These are phyloP conservation scores for Onychomys leucogaster DNA, from an alignment of 2,797 vertebrate species.

Conservation along the genomic window DNA sequence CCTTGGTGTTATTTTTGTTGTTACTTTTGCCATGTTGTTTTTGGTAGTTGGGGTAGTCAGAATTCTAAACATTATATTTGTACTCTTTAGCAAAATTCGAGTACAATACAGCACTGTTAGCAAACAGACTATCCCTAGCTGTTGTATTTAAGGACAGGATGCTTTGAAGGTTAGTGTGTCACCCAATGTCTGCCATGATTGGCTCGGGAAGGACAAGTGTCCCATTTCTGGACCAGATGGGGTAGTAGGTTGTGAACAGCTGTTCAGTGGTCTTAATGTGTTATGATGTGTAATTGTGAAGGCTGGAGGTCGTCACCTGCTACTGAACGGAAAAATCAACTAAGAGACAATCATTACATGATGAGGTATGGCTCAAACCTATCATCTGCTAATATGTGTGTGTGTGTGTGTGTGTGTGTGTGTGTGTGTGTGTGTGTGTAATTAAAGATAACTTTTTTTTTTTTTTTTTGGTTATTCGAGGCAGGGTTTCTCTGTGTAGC, in stretches of 20 bases:
- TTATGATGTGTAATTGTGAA: not conserved
- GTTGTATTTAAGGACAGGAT: not conserved
- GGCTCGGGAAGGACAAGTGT: not conserved
- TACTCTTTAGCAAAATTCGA: not conserved
- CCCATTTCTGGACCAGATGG: not conserved
- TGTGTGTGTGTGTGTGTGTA: no score
- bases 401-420: no score
- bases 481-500: no score
- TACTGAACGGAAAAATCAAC: not conserved
- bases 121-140: not conserved
- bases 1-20: not conserved
- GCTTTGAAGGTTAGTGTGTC: not conserved
- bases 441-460: no score
- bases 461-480: no score
- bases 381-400: not conserved
- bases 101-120: no score
- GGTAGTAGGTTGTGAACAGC: not conserved
- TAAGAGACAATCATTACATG: not conserved
- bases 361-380: no score
- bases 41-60: not conserved
- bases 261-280: not conserved
- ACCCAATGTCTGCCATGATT: not conserved
- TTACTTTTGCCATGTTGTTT: not conserved
- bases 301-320: not conserved
- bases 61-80: not conserved